Evolutionary conservation across 2,113 vertebrate species (phyloP).

Genomic region (Chauna torquata): DNA sequence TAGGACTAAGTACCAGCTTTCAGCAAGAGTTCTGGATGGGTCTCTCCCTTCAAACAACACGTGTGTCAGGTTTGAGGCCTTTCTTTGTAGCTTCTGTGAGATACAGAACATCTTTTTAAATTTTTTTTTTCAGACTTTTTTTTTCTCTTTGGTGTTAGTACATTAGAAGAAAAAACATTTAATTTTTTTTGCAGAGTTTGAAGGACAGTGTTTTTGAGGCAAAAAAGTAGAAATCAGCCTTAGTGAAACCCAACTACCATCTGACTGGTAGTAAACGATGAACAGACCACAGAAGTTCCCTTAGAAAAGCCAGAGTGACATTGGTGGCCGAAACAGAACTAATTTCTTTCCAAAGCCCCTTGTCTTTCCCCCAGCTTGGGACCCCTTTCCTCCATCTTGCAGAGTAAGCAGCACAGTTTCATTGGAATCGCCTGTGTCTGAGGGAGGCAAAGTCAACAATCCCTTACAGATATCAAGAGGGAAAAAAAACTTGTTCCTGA

Average conservation of each 20-base stretch:
- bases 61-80: background rate
- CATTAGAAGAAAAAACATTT: background rate
- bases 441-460: background rate
- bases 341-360: background rate
- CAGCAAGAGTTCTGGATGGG: background rate
- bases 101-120: background rate
- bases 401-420: background rate
- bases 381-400: background rate
- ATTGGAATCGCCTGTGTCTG: rapidly evolving
- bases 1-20: slow-evolving; percentile 26
- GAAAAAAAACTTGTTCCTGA: background rate
- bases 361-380: background rate
- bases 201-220: background rate
- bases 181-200: background rate
- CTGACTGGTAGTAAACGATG: background rate
- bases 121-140: background rate
- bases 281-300: background rate
- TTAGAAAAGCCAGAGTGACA: background rate
- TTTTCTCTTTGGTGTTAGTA: background rate
- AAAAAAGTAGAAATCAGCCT: background rate
- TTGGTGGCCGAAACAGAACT: background rate
- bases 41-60: background rate
- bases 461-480: background rate
- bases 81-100: background rate
- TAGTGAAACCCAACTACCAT: background rate